Conservation (phyloP, 53 echinoderm and acorn worm species). For the Patiria pectinifera region DNA sequence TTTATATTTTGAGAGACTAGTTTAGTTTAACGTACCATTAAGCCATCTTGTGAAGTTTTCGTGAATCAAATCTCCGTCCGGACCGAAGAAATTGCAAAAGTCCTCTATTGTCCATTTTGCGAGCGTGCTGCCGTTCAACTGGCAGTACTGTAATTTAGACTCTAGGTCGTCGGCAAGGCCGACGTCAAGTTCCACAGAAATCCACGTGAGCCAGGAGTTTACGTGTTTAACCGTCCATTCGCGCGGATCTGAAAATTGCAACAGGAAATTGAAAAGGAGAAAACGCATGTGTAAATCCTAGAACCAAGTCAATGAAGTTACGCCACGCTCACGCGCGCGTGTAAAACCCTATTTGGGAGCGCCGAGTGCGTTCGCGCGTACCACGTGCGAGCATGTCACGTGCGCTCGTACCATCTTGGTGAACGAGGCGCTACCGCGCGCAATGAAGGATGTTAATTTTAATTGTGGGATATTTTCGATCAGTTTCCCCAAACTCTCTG, state of each 20-base stretch:
- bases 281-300: background rate
- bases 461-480: too few relatives aligned
- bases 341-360: too few relatives aligned
- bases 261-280: background rate
- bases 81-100: constrained; percentile 24
- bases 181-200: constrained; percentile 28
- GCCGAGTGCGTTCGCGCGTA: too few relatives aligned
- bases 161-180: background rate
- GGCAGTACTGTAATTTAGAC: background rate
- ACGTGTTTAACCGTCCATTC: constrained; percentile 66
- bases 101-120: constrained; percentile 23
- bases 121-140: constrained; percentile 26
- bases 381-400: too few relatives aligned
- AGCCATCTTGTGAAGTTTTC: constrained; percentile 52
- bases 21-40: background rate
- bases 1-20: background rate
- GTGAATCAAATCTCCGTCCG: constrained; percentile 42
- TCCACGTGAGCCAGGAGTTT: constrained; percentile 66
- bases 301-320: too few relatives aligned
- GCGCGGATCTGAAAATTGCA: constrained; percentile 60
- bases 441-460: too few relatives aligned
- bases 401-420: too few relatives aligned
- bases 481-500: too few relatives aligned
- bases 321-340: too few relatives aligned
- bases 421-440: too few relatives aligned